Evolutionary conservation across 2,888 invertebrate genomes (phyloP), one percentile per base, ranked within the genome.

Genomic region (Psylliodes chrysocephalus): DNA sequence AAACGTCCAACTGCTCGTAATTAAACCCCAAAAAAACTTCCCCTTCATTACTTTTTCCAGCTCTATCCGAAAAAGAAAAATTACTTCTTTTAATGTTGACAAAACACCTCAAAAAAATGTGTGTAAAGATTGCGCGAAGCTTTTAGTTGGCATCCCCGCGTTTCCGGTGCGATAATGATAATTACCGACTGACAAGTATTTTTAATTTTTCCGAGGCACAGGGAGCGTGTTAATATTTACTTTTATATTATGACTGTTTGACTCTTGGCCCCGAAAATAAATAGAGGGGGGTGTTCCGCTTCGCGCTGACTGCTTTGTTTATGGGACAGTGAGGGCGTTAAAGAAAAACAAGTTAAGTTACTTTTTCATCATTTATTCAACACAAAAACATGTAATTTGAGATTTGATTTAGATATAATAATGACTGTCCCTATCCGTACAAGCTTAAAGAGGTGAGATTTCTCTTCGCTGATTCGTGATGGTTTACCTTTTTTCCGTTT

Each of bases 151-250:
- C 35, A 64, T 55, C 53, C 56, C 56, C 53, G 63, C 49, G 64
- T 64, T 72, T 70, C 72, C 71, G 71, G 63, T 51, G 68, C 40
- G 70, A 71, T 70, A 70, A 70, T 69, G 69, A 73, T 69, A 71
- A 73, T 69, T 69, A 69, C 67, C n/a, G 62, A 66, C 62, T 65
- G 68, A 71, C 69, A 69, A 72, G 67, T 64, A 68, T 67, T 67
- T 67, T 72, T 72, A 70, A 71, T 71, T 72, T 71, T 69, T 71
- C 55, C 44, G 25, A 28, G 57, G 46, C 35, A 30, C 49, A 49
- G 46, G 52, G 19, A 42, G 15, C 62, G 47, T 52, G 59, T 61
- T 51, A 44, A 61, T 64, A 54, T 63, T 65, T 54, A 49, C 63
- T 35, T n/a, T 68, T 61, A 55, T 49, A 61, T 63, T 61, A 63